These are phyloP conservation scores for Rostratula benghalensis DNA, from an alignment of 2,113 vertebrate species.

Conservation along the genomic window DNA sequence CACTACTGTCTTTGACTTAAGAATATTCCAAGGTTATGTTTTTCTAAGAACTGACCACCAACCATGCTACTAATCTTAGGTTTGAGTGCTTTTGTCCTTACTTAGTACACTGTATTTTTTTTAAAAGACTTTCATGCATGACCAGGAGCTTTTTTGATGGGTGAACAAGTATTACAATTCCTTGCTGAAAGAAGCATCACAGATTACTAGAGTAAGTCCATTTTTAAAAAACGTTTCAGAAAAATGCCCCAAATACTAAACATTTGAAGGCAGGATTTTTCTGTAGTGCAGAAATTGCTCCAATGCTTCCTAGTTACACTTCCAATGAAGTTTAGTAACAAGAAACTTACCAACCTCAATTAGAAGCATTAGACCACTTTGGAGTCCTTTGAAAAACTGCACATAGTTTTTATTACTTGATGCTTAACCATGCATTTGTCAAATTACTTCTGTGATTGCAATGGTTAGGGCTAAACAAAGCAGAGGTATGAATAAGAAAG, in stretches of 20 bases:
- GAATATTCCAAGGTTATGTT: background rate
- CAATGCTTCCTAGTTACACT: background rate
- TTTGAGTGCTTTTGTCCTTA: background rate
- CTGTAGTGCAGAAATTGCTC: background rate
- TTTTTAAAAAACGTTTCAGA: background rate
- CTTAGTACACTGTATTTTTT: background rate
- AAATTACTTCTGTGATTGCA: background rate
- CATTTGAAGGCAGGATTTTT: background rate
- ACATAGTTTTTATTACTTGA: background rate
- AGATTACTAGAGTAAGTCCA: background rate
- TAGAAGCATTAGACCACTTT: background rate
- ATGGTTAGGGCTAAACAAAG: background rate
- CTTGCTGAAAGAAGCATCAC: background rate
- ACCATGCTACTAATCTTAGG: background rate
- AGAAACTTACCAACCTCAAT: background rate
- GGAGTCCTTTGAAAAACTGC: background rate
- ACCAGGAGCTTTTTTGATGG: background rate
- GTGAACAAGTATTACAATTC: background rate
- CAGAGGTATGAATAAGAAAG: constrained; percentile 28
- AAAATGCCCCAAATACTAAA: background rate
- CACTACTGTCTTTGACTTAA: background rate
- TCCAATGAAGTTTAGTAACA: background rate
- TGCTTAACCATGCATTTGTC: background rate
- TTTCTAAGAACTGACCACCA: background rate
- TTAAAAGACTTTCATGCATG: background rate